These are phyloP conservation scores for Aphaenogaster rudis DNA, from an alignment of 1,140 invertebrate genomes.

Conservation along the genomic window DNA sequence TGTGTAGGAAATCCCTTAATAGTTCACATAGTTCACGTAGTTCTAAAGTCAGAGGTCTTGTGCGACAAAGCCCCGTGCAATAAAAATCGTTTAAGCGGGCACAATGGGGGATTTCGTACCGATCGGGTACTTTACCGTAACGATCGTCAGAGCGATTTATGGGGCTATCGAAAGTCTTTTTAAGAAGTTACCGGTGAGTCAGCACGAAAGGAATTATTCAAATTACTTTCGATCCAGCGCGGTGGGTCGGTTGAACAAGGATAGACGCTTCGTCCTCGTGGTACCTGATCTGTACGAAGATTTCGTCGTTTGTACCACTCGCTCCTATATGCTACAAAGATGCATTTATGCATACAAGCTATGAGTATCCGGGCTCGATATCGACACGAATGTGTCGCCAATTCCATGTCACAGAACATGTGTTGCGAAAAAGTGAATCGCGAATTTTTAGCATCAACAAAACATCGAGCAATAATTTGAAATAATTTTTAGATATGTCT, in stretches of 20 bases:
- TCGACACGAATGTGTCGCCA: neutral
- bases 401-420: neutral
- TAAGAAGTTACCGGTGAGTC: conserved; percentile 50
- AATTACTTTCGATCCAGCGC: conserved; percentile 41
- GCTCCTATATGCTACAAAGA: neutral
- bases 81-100: conserved; percentile 38
- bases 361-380: neutral
- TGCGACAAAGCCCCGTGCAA: conserved; percentile 25
- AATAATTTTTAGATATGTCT: neutral
- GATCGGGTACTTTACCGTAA: conserved; percentile 46
- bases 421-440: neutral
- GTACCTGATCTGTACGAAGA: neutral
- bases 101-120: conserved; percentile 23
- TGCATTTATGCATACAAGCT: conserved; percentile 2
- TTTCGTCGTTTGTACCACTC: neutral
- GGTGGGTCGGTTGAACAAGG: neutral
- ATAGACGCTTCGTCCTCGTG: neutral
- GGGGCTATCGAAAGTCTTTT: conserved; percentile 50
- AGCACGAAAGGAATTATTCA: conserved; percentile 52
- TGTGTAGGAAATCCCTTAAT: neutral
- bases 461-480: neutral
- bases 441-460: neutral
- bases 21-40: neutral
- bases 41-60: neutral
- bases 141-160: conserved; percentile 28